Conservation (phyloP, 2,113 vertebrate genomes). For the Aphyosemion australe region DNA sequence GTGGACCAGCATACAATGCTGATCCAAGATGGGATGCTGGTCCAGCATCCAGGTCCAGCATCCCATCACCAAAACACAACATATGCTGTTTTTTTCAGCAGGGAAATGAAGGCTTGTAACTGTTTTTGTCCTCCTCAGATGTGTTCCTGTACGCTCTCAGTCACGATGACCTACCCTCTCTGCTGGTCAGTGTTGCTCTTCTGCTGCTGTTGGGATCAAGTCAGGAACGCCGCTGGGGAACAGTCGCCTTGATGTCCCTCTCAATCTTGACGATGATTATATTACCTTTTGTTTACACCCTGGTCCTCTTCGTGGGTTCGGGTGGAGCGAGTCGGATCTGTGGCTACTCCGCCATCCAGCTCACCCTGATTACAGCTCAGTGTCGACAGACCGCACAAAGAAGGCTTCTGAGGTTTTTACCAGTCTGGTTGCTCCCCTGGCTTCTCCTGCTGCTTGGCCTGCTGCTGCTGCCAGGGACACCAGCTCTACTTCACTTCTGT, state of each 20-base stretch:
- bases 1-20: too few species aligned
- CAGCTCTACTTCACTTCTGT: slow-evolving; percentile 84
- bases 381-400: slow-evolving; percentile 63
- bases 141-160: slow-evolving; percentile 83
- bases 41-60: too few species aligned
- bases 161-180: slow-evolving; percentile 76
- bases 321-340: slow-evolving; percentile 72
- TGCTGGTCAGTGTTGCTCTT: slow-evolving; percentile 79
- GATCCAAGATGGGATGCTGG: too few species aligned
- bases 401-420: slow-evolving; percentile 68
- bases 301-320: slow-evolving; percentile 77
- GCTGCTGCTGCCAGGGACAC: slow-evolving; percentile 73
- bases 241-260: slow-evolving; percentile 77
- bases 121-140: slow-evolving; percentile 59
- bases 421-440: slow-evolving; percentile 78
- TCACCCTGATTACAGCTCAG: slow-evolving; percentile 83
- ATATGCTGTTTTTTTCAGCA: too few species aligned
- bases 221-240: slow-evolving; percentile 84
- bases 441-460: slow-evolving; percentile 77
- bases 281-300: slow-evolving; percentile 79
- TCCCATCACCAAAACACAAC: too few species aligned
- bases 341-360: slow-evolving; percentile 82
- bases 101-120: background rate
- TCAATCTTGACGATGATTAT: slow-evolving; percentile 73
- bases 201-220: slow-evolving; percentile 76